Conservation (phyloP, 1,140 invertebrate genomes). For the Venustaconcha ellipsiformis region DNA sequence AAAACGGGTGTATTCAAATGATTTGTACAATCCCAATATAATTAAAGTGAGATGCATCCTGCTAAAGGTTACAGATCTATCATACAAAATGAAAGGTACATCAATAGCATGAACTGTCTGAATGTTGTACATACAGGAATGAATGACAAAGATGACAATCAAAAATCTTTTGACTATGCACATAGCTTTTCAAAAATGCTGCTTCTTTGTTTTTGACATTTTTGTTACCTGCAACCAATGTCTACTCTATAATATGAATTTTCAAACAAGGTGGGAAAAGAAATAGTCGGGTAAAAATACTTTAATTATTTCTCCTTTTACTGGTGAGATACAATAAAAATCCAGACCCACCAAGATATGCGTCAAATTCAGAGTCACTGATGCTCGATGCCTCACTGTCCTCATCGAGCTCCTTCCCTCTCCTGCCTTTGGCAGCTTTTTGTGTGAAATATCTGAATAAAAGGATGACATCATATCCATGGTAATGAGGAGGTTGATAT, state of each 20-base stretch:
- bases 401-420: constrained; percentile 64
- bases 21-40: too few species aligned
- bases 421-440: constrained; percentile 49
- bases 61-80: too few species aligned
- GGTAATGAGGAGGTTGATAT: not conserved
- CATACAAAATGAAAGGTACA: too few species aligned
- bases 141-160: too few species aligned
- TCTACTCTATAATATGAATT: not conserved
- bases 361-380: constrained; percentile 87
- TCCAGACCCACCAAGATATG: constrained; percentile 60
- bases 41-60: too few species aligned
- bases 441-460: constrained; percentile 59
- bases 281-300: constrained; percentile 7
- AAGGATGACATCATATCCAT: not conserved
- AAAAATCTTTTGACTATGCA: not conserved
- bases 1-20: too few species aligned
- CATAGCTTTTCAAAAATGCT: not conserved
- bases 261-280: not conserved
- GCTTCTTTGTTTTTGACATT: not conserved
- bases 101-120: too few species aligned
- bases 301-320: too few species aligned
- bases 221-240: too few species aligned
- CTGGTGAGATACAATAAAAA: too few species aligned
- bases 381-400: constrained; percentile 84
- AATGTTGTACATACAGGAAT: too few species aligned